These are phyloP conservation scores for Heterotilapia buettikoferi DNA, from an alignment of 2,113 vertebrate species.

Conservation along the genomic window DNA sequence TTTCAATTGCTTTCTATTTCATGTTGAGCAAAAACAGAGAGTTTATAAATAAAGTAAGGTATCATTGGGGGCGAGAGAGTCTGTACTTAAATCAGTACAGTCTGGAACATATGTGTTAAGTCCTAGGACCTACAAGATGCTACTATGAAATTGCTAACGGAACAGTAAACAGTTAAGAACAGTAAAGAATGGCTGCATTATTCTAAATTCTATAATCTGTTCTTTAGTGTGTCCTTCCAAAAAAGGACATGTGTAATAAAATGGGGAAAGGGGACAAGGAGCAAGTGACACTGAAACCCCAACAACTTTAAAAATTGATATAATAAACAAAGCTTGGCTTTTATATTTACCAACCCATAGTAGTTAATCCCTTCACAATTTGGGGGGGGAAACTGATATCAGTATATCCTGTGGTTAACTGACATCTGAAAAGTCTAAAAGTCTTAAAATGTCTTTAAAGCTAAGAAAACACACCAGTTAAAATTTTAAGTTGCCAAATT, in stretches of 20 bases:
- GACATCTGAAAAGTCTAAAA: neutral
- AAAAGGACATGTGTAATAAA: neutral
- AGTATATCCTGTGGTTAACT: neutral
- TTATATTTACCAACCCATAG: neutral
- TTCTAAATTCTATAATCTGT: neutral
- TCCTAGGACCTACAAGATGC: neutral
- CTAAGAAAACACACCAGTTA: neutral
- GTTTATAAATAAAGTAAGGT: neutral
- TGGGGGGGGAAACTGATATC: fast-evolving
- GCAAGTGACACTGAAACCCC: neutral
- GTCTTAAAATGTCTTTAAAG: neutral
- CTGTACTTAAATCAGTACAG: neutral
- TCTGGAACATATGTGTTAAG: neutral
- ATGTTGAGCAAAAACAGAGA: neutral
- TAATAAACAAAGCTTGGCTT: neutral
- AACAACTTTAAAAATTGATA: neutral
- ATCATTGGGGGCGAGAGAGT: neutral
- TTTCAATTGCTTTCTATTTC: neutral
- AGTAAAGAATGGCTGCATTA: neutral
- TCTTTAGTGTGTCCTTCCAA: neutral
- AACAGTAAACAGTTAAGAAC: neutral
- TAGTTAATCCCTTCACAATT: neutral
- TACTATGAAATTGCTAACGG: neutral
- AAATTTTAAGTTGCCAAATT: neutral
- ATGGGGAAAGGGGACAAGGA: neutral